These are phyloP conservation scores for Drosophila jambulina DNA, from an alignment of 1,140 invertebrate species.

Conservation along the genomic window DNA sequence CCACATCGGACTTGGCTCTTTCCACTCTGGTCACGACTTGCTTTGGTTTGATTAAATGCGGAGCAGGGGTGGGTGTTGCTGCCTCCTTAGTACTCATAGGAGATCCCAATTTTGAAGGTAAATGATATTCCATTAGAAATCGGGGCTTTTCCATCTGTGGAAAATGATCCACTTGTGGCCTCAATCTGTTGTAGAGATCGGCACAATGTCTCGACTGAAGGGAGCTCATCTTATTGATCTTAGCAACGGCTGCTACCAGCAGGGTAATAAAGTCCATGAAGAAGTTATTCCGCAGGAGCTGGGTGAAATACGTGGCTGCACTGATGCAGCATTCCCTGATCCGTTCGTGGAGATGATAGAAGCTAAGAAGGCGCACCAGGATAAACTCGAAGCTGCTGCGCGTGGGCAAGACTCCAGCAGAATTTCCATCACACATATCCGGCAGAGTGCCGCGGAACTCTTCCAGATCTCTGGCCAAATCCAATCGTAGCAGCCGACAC, in stretches of 20 bases:
- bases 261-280: conserved; percentile 70
- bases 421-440: conserved; percentile 56
- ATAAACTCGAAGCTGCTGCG: conserved; percentile 69
- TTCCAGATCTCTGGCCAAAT: conserved; percentile 61
- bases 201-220: conserved; percentile 51
- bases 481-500: conserved; percentile 71
- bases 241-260: conserved; percentile 72
- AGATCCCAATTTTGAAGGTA: conserved; percentile 32
- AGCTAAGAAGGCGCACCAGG: conserved; percentile 58
- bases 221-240: conserved; percentile 60
- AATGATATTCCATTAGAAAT: conserved; percentile 37
- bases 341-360: conserved; percentile 62
- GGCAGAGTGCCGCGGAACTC: conserved; percentile 68
- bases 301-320: conserved; percentile 64
- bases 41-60: conserved; percentile 24
- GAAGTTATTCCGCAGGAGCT: conserved; percentile 67
- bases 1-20: conserved; percentile 60
- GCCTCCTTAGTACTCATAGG: background rate
- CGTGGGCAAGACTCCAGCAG: conserved; percentile 60
- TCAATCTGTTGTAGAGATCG: conserved; percentile 63
- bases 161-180: conserved; percentile 38
- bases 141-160: conserved; percentile 56
- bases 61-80: background rate
- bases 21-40: conserved; percentile 53
- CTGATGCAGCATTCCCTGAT: conserved; percentile 69